Evolutionary conservation across 2,888 invertebrate genomes (phyloP), one percentile per base, ranked within the genome.

Genomic region (Apamea epomidion): DNA sequence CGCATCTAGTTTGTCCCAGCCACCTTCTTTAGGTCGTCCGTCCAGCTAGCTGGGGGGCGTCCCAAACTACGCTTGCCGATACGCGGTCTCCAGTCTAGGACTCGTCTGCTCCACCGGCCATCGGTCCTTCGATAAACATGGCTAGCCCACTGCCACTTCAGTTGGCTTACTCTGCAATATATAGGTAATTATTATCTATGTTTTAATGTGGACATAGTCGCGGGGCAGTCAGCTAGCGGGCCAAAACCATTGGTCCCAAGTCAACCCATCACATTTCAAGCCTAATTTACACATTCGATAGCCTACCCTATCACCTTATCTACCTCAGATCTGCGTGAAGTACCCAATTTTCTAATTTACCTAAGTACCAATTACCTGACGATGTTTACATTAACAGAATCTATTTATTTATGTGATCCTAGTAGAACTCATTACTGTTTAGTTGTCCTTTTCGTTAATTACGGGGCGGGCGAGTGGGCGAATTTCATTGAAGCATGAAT

Each of bases 371-470:
- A 88, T 90, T 87, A 87, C 81, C 69, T 84, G 81, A 80, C 84
- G 74, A 82, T 86, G 81, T 80, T 86, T 84, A 81, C 78, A 87
- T 89, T 85, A 87, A 85, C 78, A 81, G 79, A 89, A 92, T 91
- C 91, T 89, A 90, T 88, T 77, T 87, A 89, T 90, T 87, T 88
- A 87, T 91, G 91, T 89, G 91, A 88, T 90, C 89, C 90, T 91
- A 84, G 88, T 83, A 76, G 82, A 84, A 89, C 91, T 92, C 92
- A 91, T 93, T 92, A 92, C 89, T 88, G 89, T 84, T 78, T 87
- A 89, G 91, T 90, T 92, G 92, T 92, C 91, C 91, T 91, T 90
- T 86, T 79, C 80, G 91, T 92, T 92, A 92, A 92, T 92, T 92
- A 92, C 91, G 83, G 75, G 80, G 62, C n/a, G 58, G 73, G 74